Base-by-base conservation (phyloP, 2,888 invertebrate species). In the Artemia sp. region DNA sequence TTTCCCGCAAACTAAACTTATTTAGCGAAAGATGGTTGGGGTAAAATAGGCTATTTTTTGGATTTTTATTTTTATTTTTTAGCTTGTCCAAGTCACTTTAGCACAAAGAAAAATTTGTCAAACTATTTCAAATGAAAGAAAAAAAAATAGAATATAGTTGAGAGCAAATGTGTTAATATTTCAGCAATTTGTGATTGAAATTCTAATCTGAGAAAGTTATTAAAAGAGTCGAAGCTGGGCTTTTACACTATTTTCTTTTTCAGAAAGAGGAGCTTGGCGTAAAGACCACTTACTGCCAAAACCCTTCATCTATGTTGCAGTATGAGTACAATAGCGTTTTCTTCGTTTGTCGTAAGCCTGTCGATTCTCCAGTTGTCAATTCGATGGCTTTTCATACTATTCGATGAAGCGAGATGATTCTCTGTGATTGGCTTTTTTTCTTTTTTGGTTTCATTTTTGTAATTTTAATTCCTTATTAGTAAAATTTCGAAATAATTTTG, bases 321-420 rank as follows among this genome's bases (percentile, higher is more conserved):
- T 90, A 92, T 75, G 88, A 90, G 75, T 96, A 96, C 75, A 86
- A 89, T 76, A 93, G 93, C 70, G 88, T 93, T 0, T 94, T 90
- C 79, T 92, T 95, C 78, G 89, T 94, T 2, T 94, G 92, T 75
- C 84, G 85, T 74, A 95, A 95, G 77, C 88, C 89, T 51, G 53
- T 38, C 38, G 38, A 38, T 38, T 3, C 38, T 38, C 38, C 38
- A 38, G 38, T 38, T 3, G 38, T 38, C 38, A 38, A 38, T 38
- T 38, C 38, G 6, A 38, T 38, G 38, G 38, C 38, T 38, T 38
- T 38, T 38, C 38, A 38, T 38, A 38, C 38, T 38, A 38, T 38
- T 38, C 38, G 38, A 6, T 38, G 38, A 38, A 38, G 38, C 38
- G 6, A 38, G 5, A 38, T 38, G 38, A 6, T 38, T 38, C 38